Evolutionary conservation across 2,113 vertebrate genomes (phyloP), one percentile per base, ranked within the genome.

Genomic region (Nanger granti): DNA sequence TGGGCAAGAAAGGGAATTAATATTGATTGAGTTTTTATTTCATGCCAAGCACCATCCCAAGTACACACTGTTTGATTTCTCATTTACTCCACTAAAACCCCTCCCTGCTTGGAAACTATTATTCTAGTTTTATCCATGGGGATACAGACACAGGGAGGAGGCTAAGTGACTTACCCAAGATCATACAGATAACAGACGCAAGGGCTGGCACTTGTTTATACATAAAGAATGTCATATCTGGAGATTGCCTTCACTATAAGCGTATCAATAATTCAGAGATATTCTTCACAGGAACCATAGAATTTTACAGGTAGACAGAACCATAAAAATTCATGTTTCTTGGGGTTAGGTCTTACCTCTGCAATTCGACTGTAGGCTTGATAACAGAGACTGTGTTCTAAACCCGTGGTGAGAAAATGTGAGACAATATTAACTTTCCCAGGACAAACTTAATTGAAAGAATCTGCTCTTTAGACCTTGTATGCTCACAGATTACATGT

Each of bases 301-400:
- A 83, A 69, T 88, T 96, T 94, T 73, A 59, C 12, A 73, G 44
- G 31, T 66, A 34, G 89, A 87, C 57, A 59, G 79, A 96, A 97
- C 49, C 17, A 44, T 31, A 52, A 88, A 55, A 47, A 87, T 37
- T 60, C 41, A n/a, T 60, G 26, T 88, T 96, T 97, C 80, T 92
- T 93, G 64, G 20, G 44, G 54, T 57, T 64, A 64, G 59, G 24
- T 60, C 22, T 85, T 83, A 66, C 28, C 66, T 95, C 52, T 90
- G 22, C 47, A 83, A 95, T 20, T 88, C n/a, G 62, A 60, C 52
- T 59, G 3, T 49, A 54, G n/a, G 37, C 37, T 37, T 91, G 41
- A 41, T 41, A 41, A 41, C 3, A 41, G 28, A 55, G 22, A 87
- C 55, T 24, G 24, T 57, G 66, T 62, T 37, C 28, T 89, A 73